These are phyloP conservation scores for Nothocercus nigrocapillus DNA, from an alignment of 2,113 vertebrate species.

Conservation along the genomic window DNA sequence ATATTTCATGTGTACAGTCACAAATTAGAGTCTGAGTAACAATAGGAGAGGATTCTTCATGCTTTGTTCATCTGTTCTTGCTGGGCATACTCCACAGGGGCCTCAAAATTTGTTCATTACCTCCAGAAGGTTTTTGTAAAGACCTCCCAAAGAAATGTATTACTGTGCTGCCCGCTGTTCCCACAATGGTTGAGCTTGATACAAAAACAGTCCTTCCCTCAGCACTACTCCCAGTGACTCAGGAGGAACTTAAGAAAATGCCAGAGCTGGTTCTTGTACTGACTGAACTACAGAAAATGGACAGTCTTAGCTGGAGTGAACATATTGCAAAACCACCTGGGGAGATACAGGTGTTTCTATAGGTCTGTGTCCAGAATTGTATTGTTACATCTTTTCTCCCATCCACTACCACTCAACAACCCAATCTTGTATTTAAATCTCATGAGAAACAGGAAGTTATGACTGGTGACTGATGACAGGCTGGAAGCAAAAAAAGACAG, in stretches of 20 bases:
- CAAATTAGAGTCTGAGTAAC: not conserved
- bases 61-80: not conserved
- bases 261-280: not conserved
- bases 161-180: conserved; percentile 85
- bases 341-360: not conserved
- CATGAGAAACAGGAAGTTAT: not conserved
- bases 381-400: not conserved
- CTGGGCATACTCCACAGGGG: not conserved
- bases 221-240: not conserved
- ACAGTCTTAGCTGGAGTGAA: not conserved
- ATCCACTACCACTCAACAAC: not conserved
- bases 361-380: not conserved
- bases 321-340: not conserved
- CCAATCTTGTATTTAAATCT: not conserved
- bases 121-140: conserved; percentile 87
- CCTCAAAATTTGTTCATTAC: not conserved
- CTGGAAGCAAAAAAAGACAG: not conserved
- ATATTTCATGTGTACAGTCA: not conserved
- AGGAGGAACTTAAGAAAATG: not conserved
- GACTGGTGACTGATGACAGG: not conserved
- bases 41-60: not conserved
- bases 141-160: conserved; percentile 77
- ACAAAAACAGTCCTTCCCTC: conserved; percentile 82
- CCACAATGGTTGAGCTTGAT: conserved; percentile 83
- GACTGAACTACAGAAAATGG: not conserved